Percentiles rank a stretch among this genome's conserved stretches.
Evolutionary conservation across 2,113 vertebrate genomes (phyloP).

Genomic region (Sula dactylatra): DNA sequence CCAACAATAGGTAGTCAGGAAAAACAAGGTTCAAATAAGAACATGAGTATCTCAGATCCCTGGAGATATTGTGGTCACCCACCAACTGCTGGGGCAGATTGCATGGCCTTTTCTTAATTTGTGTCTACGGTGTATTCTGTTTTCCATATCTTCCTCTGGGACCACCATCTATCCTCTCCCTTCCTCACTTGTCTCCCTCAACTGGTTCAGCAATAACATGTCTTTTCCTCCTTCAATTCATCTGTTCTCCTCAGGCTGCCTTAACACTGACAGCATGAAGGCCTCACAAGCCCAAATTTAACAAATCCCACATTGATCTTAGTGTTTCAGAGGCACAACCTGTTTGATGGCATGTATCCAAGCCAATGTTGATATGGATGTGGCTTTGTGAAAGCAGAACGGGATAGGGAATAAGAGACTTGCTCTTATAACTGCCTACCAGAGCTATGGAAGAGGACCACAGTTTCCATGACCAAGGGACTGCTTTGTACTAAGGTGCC

Average conservation of each 20-base stretch:
- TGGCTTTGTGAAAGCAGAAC: conserved; percentile 3
- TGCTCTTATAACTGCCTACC: conserved; percentile 48
- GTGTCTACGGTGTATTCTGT: background rate
- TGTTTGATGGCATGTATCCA: conserved; percentile 17
- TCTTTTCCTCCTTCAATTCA: conserved; percentile 21
- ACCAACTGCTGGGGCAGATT: background rate
- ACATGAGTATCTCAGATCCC: background rate
- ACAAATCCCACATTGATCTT: background rate
- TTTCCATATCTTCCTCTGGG: background rate
- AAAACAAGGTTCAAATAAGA: background rate
- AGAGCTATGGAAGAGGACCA: background rate
- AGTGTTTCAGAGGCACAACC: conserved; percentile 12
- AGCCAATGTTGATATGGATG: background rate
- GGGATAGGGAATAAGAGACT: background rate
- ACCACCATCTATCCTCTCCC: background rate
- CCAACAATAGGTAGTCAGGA: background rate
- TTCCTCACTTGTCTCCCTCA: background rate
- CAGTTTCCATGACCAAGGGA: background rate
- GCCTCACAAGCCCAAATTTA: conserved; percentile 28
- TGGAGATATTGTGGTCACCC: background rate
- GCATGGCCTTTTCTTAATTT: background rate
- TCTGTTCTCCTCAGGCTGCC: conserved; percentile 28
- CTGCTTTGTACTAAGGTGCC: background rate
- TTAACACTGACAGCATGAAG: background rate
- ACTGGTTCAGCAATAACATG: background rate